These are phyloP conservation scores for Porites evermanni DNA, from an alignment of 92 coral and sea anemone genomes.

Conservation along the genomic window DNA sequence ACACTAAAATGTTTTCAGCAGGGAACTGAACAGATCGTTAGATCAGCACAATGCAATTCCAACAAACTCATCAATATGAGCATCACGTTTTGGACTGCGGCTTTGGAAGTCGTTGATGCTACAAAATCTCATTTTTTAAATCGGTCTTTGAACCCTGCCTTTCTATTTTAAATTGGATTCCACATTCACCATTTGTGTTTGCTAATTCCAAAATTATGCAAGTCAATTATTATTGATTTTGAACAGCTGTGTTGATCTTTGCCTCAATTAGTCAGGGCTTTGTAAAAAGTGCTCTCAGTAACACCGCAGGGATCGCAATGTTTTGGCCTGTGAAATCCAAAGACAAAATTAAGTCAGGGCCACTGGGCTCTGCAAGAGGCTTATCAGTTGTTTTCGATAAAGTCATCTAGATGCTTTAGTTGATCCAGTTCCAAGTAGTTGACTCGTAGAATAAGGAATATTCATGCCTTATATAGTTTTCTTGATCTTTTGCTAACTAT, in stretches of 20 bases:
- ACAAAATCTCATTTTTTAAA: background rate
- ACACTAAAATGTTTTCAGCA: too few species aligned
- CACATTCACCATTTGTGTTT: background rate
- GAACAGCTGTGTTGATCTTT: conserved; percentile 29
- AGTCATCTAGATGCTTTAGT: too few species aligned
- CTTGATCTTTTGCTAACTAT: too few species aligned
- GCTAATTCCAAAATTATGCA: background rate
- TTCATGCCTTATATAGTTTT: too few species aligned
- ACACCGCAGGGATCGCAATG: too few species aligned
- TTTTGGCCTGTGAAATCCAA: too few species aligned
- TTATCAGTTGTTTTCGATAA: too few species aligned
- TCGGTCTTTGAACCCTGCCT: background rate
- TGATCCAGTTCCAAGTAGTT: too few species aligned
- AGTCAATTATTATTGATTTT: background rate
- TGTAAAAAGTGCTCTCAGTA: background rate
- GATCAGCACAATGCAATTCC: background rate
- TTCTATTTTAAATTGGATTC: background rate
- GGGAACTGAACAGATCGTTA: too few species aligned
- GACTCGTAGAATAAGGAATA: too few species aligned
- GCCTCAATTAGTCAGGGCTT: background rate
- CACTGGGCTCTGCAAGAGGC: too few species aligned
- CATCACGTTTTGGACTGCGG: background rate
- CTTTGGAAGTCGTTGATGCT: background rate
- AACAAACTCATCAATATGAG: background rate
- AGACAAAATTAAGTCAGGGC: too few species aligned